phyloP scores from a whole-genome alignment of 92 coral and sea anemone species.

The Epizoanthus scotinus region DNA sequence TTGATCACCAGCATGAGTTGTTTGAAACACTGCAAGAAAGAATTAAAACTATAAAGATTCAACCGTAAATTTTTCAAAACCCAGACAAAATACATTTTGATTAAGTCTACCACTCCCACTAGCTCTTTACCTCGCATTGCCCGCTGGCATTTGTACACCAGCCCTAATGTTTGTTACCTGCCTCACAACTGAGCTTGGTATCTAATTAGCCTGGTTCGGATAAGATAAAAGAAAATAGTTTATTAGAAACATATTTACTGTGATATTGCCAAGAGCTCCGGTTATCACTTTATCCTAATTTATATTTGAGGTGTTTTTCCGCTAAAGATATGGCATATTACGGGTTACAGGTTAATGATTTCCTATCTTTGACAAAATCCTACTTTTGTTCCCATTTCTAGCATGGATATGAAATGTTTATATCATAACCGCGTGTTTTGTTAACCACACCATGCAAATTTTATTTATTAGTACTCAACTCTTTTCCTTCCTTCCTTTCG shows the following conservation, averaged over 20 bases:
- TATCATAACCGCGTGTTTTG: background rate
- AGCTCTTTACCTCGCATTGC: background rate
- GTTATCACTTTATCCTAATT: constrained; percentile 21
- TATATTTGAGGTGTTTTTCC: constrained; percentile 17
- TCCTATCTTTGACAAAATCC: constrained; percentile 21
- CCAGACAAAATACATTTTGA: constrained; percentile 12
- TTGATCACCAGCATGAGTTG: background rate
- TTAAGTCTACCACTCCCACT: background rate
- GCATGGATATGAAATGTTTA: background rate
- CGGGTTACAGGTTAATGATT: background rate
- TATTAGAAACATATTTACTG: constrained; percentile 29
- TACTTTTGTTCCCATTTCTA: background rate
- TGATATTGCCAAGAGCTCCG: constrained; percentile 22
- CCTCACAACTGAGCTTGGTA: constrained; percentile 13
- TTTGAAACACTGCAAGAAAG: background rate
- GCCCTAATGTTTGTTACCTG: constrained; percentile 12
- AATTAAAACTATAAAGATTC: background rate
- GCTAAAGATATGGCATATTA: background rate
- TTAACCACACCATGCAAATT: background rate
- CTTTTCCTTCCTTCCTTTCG: constrained; percentile 21
- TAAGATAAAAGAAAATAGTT: constrained; percentile 33
- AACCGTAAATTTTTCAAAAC: constrained; percentile 8
- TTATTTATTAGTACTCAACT: constrained; percentile 9
- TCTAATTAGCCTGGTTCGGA: constrained; percentile 28
- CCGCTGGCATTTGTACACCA: constrained; percentile 3